Percentiles rank a stretch among this genome's conserved stretches.
Evolutionary conservation across 2,113 vertebrate genomes (phyloP).

Genomic region (Aix galericulata): DNA sequence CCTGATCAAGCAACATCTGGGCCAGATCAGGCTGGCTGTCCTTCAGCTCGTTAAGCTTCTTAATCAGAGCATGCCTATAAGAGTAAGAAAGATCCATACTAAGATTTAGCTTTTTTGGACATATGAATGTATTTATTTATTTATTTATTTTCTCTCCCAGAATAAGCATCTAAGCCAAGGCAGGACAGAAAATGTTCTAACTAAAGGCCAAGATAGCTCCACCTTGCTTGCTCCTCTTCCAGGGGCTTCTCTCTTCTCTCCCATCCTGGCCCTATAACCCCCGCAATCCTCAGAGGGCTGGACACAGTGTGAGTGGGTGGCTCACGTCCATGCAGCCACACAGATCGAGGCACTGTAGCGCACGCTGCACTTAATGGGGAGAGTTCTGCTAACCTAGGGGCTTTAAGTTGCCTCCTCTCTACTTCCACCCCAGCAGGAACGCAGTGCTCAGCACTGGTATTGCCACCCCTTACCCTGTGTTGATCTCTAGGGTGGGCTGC

Average conservation of each 20-base stretch:
- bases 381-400: not conserved
- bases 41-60: conserved; percentile 86
- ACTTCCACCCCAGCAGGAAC: too few species aligned
- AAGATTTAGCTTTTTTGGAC: not conserved
- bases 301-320: not conserved
- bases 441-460: too few species aligned
- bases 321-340: accelerated
- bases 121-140: too few species aligned
- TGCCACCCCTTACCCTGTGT: conserved; percentile 81
- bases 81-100: not conserved
- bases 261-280: not conserved
- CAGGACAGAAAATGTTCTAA: not conserved
- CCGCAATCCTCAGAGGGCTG: not conserved
- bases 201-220: not conserved
- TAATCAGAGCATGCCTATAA: conserved; percentile 89
- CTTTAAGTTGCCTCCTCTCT: not conserved
- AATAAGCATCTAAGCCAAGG: not conserved
- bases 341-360: not conserved
- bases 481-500: conserved; percentile 97
- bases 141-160: not conserved
- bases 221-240: not conserved
- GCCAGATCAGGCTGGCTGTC: conserved; percentile 86
- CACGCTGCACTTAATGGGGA: not conserved
- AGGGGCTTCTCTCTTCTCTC: not conserved
- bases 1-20: conserved; percentile 91